Evolutionary conservation across 1,140 invertebrate species (phyloP), one percentile per base, ranked within the genome.

Genomic region (Neotoxoptera formosana): DNA sequence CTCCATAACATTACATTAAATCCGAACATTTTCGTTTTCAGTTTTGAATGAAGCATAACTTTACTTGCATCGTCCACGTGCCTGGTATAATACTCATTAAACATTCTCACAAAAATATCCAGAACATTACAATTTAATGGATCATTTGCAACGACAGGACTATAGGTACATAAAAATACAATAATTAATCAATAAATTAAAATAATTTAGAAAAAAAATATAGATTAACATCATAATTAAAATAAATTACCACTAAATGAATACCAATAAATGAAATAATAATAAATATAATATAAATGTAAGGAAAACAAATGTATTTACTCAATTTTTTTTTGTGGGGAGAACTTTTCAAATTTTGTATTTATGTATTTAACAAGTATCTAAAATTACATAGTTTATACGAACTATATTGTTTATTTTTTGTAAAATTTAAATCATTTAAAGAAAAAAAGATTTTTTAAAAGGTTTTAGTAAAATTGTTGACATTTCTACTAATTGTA

Each of bases 41-140:
- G 95, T 94, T 96, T 96, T 96, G 98, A 98, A 94, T 96, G 96
- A 2, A 99, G 95, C 7, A 98, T 98, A 93, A 99, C 98, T 92
- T 99, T 95, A 94, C 98, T 97, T 1, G 99, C 99, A 93, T 97
- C 96, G 95, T 99, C 99, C 3, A 97, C 96, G 95, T 98, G 98
- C 95, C 99, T 98, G 94, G 98, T 99, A 9, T 99, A 95, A 30
- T 97, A 96, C 96, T 99, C 99, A 90, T 97, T 96, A 91, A 99
- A 96, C 87, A 99, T 95, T 94, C 97, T 96, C 9, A 98, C 96
- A 96, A 98, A 98, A 95, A 99, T 96, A 88, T 97, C 96, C 14
- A 97, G 97, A 95, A 99, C 96, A 95, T 98, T 98, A 94, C 96
- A 97, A 95, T 97, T 97, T 0, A 97, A 94, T 0, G 99, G 99